Conservation (phyloP, 2,113 vertebrate species). For the Mionectes macconnelli region DNA sequence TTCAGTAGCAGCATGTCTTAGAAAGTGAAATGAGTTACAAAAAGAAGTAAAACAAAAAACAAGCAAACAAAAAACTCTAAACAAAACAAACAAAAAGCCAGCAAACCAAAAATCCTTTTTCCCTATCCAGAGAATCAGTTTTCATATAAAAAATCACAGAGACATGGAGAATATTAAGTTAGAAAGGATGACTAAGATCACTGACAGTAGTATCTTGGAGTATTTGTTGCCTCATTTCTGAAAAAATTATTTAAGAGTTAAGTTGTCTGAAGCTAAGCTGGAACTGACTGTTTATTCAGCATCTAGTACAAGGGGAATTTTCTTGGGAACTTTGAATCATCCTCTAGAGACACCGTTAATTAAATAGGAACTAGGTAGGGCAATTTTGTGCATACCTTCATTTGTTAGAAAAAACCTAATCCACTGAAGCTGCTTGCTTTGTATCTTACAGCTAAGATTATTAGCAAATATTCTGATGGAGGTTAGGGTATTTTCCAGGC, state of each 20-base stretch:
- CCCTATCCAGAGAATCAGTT: background rate
- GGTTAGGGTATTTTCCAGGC: background rate
- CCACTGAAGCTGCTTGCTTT: background rate
- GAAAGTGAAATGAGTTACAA: background rate
- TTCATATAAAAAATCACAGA: background rate
- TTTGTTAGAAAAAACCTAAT: background rate
- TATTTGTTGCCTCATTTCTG: background rate
- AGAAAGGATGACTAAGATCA: background rate
- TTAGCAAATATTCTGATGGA: background rate
- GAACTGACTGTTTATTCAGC: background rate
- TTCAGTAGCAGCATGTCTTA: background rate
- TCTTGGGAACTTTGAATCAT: background rate
- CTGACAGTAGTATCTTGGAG: background rate
- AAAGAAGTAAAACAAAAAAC: background rate
- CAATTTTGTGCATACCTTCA: background rate
- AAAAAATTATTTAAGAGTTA: slow-evolving; percentile 1
- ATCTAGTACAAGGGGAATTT: background rate
- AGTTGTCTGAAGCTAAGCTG: background rate
- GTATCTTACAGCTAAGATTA: background rate
- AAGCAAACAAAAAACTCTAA: background rate
- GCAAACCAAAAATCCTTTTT: background rate
- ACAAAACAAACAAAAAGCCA: background rate
- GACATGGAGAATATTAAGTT: background rate
- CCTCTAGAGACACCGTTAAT: background rate
- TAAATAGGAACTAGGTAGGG: background rate